These are phyloP conservation scores for Neogale vison DNA, from an alignment of 2,113 vertebrate genomes.

Conservation along the genomic window DNA sequence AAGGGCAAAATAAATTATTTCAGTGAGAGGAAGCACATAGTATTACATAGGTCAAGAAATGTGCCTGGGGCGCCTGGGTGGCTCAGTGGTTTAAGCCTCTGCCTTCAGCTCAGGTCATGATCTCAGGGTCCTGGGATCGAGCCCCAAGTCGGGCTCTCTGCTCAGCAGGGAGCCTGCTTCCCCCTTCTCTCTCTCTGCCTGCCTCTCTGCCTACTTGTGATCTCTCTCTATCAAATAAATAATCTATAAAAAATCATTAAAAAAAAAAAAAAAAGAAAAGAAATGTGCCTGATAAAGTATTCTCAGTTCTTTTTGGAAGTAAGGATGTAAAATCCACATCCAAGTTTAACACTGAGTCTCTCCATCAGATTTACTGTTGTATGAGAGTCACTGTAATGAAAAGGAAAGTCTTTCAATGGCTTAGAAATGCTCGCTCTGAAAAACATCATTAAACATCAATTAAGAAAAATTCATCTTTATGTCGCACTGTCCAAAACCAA, in stretches of 20 bases:
- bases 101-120: too few relatives aligned
- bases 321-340: neutral
- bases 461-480: neutral
- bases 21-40: neutral
- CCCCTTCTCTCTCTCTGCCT: too few relatives aligned
- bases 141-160: too few relatives aligned
- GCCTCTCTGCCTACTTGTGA: too few relatives aligned
- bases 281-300: neutral
- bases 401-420: neutral
- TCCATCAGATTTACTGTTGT: neutral
- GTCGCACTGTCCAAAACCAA: neutral
- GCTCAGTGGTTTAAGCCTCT: too few relatives aligned
- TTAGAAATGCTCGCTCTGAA: constrained; percentile 1
- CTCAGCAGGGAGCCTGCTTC: too few relatives aligned
- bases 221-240: too few relatives aligned
- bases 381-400: neutral
- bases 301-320: neutral
- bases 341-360: neutral
- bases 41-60: neutral
- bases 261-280: too few relatives aligned
- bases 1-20: constrained; percentile 39
- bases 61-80: too few relatives aligned
- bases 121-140: too few relatives aligned
- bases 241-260: too few relatives aligned
- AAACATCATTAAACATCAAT: neutral